phyloP scores from a whole-genome alignment of 92 coral and sea anemone genomes.

The Bergia puertoricense region DNA sequence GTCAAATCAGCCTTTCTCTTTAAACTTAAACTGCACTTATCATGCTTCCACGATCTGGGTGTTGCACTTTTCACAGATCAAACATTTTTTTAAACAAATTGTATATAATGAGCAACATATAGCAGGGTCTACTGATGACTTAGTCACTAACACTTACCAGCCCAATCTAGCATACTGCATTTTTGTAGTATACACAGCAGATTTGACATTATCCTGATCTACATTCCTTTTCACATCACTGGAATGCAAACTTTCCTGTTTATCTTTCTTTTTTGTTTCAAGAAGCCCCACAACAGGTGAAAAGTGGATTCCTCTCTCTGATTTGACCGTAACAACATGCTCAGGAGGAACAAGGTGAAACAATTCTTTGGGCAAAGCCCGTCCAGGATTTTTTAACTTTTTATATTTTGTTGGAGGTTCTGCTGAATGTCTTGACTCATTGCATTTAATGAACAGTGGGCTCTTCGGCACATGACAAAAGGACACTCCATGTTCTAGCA shows the following conservation, averaged over 20 bases:
- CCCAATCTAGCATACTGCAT: slow-evolving; percentile 86
- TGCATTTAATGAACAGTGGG: slow-evolving; percentile 84
- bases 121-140: too few species aligned
- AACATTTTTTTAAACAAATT: too few species aligned
- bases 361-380: slow-evolving; percentile 36
- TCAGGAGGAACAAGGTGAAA: slow-evolving; percentile 35
- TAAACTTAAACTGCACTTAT: too few species aligned
- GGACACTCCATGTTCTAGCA: slow-evolving; percentile 90
- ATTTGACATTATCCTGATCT: background rate
- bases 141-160: slow-evolving; percentile 60
- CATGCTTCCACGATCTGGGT: too few species aligned
- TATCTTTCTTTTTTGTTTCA: background rate
- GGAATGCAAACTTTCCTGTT: background rate
- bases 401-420: background rate
- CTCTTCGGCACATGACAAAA: slow-evolving; percentile 73
- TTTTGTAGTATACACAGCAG: slow-evolving; percentile 67
- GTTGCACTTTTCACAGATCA: too few species aligned
- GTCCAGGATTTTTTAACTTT: slow-evolving; percentile 67
- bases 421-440: slow-evolving; percentile 41
- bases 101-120: too few species aligned
- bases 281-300: slow-evolving; percentile 38
- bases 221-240: background rate
- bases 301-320: slow-evolving; percentile 66
- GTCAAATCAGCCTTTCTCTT: too few species aligned
- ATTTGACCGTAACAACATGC: slow-evolving; percentile 54